Conservation (phyloP, 2,797 vertebrate genomes). For the Erpetoichthys calabaricus region DNA sequence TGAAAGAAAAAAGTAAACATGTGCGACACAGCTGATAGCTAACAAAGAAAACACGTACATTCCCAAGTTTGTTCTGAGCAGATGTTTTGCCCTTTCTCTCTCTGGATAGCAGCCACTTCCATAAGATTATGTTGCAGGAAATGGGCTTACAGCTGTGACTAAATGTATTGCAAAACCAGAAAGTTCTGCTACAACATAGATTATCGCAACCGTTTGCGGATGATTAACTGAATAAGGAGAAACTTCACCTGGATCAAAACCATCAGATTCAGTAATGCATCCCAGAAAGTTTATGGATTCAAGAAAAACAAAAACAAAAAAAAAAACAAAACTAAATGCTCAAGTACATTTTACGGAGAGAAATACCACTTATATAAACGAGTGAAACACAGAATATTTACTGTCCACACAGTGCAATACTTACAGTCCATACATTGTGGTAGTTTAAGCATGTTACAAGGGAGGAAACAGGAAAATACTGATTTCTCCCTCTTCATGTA, state of each 20-base stretch:
- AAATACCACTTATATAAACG: too few species aligned
- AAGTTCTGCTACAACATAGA: not conserved
- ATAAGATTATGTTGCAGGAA: conserved; percentile 17
- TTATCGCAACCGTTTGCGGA: not conserved
- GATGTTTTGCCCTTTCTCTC: conserved; percentile 21
- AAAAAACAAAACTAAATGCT: too few species aligned
- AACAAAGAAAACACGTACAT: conserved; percentile 25
- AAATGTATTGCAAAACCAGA: not conserved
- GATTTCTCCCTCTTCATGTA: too few species aligned
- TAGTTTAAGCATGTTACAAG: too few species aligned
- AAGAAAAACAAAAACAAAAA: too few species aligned
- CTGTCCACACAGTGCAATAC: too few species aligned
- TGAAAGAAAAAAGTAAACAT: conserved; percentile 19
- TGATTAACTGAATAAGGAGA: conserved; percentile 1
- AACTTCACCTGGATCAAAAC: not conserved
- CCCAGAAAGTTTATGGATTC: too few species aligned
- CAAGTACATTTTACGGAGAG: too few species aligned
- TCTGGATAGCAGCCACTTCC: conserved; percentile 22
- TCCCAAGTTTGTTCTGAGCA: conserved; percentile 30
- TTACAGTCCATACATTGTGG: too few species aligned
- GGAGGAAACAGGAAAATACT: too few species aligned
- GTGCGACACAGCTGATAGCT: conserved; percentile 25
- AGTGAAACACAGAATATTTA: too few species aligned
- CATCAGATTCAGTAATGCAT: too few species aligned
- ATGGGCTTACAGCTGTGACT: conserved; percentile 14